Evolutionary conservation across 2,888 invertebrate genomes (phyloP), one percentile per base, ranked within the genome.

Genomic region (Trichogramma evanescens): DNA sequence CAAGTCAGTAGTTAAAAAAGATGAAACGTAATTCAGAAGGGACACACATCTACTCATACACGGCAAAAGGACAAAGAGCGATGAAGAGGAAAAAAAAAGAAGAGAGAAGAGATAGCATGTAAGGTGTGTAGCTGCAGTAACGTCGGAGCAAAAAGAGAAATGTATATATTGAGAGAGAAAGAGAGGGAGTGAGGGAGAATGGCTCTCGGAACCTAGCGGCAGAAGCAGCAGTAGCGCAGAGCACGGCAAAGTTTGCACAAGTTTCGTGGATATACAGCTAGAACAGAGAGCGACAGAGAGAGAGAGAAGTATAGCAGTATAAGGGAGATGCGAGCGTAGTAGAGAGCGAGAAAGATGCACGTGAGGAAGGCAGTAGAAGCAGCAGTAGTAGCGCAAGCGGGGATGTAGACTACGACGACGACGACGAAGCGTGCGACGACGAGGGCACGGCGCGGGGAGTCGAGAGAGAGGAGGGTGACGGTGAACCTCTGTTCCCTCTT

Each of bases 191-290:
- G 6, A n/a, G 43, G 54, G 58, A 43, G 54, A 56, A 61, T 61
- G 54, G 61, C 61, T 56, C 61, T 61, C 54, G 61, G 57, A 51
- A 59, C 58, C 65, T 62, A 54, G 58, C 58, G 26, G 26, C 2
- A 26, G 26, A 26, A 26, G 26, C 26, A 26, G 26, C 26, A 26
- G 26, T 3, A 26, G 61, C 64, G 41, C 56, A 51, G 45, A n/a
- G 51, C 63, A 63, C 63, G 63, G 64, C 62, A 66, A 66, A 63
- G 63, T 63, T 61, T 57, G 62, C 56, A 49, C 63, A 65, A 65
- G 66, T 65, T 63, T 64, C 58, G 65, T 51, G 58, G 54, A 59
- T 63, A 61, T 51, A 53, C 61, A 41, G 56, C 42, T 50, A 26
- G 54, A 26, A 26, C 26, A 56, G 55, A 48, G 45, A 42, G 42